These are phyloP conservation scores for Noctua comes DNA, from an alignment of 2,888 invertebrate species.

Conservation along the genomic window DNA sequence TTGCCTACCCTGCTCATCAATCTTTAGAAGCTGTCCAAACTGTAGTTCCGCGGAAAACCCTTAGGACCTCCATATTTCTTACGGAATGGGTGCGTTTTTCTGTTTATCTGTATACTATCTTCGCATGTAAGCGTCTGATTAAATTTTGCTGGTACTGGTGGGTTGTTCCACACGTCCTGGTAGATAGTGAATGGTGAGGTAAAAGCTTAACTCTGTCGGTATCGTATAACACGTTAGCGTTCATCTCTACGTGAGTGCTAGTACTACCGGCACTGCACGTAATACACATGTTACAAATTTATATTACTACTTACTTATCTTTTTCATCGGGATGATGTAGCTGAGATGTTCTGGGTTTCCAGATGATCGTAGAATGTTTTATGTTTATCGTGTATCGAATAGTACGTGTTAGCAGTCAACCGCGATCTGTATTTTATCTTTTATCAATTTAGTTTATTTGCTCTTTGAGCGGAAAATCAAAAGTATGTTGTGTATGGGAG, in stretches of 20 bases:
- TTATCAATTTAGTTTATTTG: slow-evolving; percentile 1
- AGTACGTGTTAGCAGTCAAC: slow-evolving; percentile 4
- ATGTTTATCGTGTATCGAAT: slow-evolving; percentile 1
- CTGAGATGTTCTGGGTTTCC: neutral
- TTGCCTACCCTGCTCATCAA: slow-evolving; percentile 45
- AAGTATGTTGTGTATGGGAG: neutral
- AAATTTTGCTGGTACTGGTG: slow-evolving; percentile 24
- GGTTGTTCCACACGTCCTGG: slow-evolving; percentile 15
- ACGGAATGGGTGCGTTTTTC: slow-evolving; percentile 27
- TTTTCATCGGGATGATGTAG: slow-evolving; percentile 7
- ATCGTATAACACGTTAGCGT: slow-evolving; percentile 39
- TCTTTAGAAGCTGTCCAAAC: slow-evolving; percentile 48
- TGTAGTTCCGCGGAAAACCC: slow-evolving; percentile 35
- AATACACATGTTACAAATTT: slow-evolving; percentile 23
- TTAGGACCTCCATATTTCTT: slow-evolving; percentile 40
- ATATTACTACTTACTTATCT: slow-evolving; percentile 23
- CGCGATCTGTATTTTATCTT: neutral
- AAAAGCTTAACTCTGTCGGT: slow-evolving; percentile 16
- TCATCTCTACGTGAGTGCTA: slow-evolving; percentile 6
- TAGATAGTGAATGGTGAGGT: slow-evolving; percentile 19
- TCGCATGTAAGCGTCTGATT: slow-evolving; percentile 17
- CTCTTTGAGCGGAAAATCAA: neutral
- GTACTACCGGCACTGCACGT: slow-evolving; percentile 10
- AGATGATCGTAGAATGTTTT: slow-evolving; percentile 1
- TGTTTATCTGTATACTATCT: slow-evolving; percentile 33